A percentile compares a stretch with the other conserved stretches of the same genome.
These are phyloP conservation scores for Chrysocyon brachyurus DNA, from an alignment of 2,797 vertebrate species.

Conservation along the genomic window DNA sequence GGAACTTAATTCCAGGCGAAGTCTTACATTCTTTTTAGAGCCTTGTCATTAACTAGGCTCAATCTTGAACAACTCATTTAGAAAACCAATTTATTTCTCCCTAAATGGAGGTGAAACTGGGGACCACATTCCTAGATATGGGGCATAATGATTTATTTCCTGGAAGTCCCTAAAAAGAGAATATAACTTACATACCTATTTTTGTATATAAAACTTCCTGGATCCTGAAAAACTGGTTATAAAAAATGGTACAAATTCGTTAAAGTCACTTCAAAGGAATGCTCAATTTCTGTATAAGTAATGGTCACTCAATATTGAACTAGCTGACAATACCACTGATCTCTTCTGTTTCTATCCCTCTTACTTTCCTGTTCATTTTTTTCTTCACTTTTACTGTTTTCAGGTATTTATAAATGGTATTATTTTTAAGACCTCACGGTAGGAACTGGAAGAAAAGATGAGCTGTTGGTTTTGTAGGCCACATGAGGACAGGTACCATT, in stretches of 20 bases:
- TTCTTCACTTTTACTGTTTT: neutral
- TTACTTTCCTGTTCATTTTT: neutral
- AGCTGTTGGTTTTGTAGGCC: neutral
- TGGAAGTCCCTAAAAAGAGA: neutral
- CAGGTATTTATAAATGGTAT: neutral
- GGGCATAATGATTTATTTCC: neutral
- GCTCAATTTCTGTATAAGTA: neutral
- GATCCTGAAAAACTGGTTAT: neutral
- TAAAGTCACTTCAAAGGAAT: neutral
- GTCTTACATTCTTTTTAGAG: neutral
- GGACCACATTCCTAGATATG: neutral
- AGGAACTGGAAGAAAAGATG: neutral
- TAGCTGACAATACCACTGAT: neutral
- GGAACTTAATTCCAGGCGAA: slow-evolving; percentile 65
- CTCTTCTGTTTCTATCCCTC: neutral
- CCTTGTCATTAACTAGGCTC: slow-evolving; percentile 48
- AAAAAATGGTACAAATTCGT: neutral
- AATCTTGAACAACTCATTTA: slow-evolving; percentile 55
- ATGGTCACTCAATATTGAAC: neutral
- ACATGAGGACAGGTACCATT: neutral
- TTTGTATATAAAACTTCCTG: neutral
- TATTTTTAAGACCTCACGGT: neutral
- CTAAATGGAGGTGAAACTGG: neutral
- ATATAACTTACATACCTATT: neutral
- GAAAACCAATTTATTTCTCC: neutral